A percentile compares a stretch with the other conserved stretches of the same genome.
These are phyloP conservation scores for Thymelicus sylvestris DNA, from an alignment of 2,888 invertebrate species.

Conservation along the genomic window DNA sequence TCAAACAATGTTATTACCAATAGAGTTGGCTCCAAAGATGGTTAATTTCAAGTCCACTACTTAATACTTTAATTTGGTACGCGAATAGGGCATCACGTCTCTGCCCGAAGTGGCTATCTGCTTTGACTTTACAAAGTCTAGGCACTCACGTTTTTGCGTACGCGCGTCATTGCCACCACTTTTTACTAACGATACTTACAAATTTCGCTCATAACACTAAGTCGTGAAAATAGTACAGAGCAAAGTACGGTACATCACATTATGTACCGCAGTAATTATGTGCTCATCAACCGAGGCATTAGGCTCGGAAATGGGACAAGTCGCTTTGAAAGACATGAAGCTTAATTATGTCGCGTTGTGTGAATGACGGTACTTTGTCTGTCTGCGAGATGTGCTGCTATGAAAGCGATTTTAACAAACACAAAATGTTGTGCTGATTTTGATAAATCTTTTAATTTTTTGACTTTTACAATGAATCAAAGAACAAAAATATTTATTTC, in stretches of 20 bases:
- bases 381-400: background rate
- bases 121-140: too few relatives aligned
- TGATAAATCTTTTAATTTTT: background rate
- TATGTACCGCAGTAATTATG: conserved; percentile 18
- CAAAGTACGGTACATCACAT: conserved; percentile 8
- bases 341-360: conserved; percentile 17
- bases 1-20: too few relatives aligned
- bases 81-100: too few relatives aligned
- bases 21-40: too few relatives aligned
- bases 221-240: conserved; percentile 1
- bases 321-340: conserved; percentile 17
- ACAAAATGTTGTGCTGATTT: background rate
- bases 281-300: conserved; percentile 18
- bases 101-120: too few relatives aligned
- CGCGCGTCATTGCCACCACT: background rate
- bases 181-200: background rate
- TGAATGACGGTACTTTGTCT: conserved; percentile 7
- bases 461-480: too few relatives aligned
- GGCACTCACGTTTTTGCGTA: too few relatives aligned
- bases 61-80: too few relatives aligned
- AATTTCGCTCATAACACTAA: conserved; percentile 4
- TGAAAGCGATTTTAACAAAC: conserved; percentile 1
- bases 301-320: conserved; percentile 15
- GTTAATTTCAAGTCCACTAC: too few relatives aligned
- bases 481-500: too few relatives aligned